Conservation (phyloP, 1,140 invertebrate species). For the Himalopsyche phryganea region DNA sequence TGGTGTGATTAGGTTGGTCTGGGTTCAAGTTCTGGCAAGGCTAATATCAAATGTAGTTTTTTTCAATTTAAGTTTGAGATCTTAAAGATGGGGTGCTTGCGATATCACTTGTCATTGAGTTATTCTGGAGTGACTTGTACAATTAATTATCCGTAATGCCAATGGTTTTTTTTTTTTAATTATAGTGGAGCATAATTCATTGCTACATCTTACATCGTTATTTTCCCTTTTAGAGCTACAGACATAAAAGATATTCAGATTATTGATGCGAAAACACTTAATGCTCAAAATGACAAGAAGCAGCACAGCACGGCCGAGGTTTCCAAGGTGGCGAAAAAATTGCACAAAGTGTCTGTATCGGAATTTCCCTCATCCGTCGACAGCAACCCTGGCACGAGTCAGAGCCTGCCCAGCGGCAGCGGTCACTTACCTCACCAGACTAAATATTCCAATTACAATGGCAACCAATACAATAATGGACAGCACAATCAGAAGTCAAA, state of each 20-base stretch:
- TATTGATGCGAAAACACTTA: slow-evolving; percentile 37
- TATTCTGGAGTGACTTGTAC: too few relatives aligned
- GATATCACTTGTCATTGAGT: too few relatives aligned
- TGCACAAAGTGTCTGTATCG: slow-evolving; percentile 22
- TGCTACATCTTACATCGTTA: too few relatives aligned
- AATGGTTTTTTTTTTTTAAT: too few relatives aligned
- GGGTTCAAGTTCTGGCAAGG: too few relatives aligned
- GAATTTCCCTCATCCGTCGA: slow-evolving; percentile 9
- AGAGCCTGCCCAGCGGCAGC: slow-evolving; percentile 16
- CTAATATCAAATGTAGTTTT: too few relatives aligned
- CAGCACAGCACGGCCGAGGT: slow-evolving; percentile 48
- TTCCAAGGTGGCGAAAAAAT: slow-evolving; percentile 41
- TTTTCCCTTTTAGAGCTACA: slow-evolving; percentile 46
- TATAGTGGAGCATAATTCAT: too few relatives aligned
- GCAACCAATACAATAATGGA: slow-evolving; percentile 11
- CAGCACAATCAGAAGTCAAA: slow-evolving; percentile 22
- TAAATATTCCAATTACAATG: slow-evolving; percentile 17
- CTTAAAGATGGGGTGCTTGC: too few relatives aligned
- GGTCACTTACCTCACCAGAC: slow-evolving; percentile 6
- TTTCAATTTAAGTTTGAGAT: too few relatives aligned
- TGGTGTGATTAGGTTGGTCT: too few relatives aligned
- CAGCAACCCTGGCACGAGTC: slow-evolving; percentile 7
- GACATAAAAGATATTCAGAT: slow-evolving; percentile 50
- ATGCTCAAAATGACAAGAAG: slow-evolving; percentile 36
- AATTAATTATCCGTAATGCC: too few relatives aligned